Evolutionary conservation across 2,113 vertebrate genomes (phyloP).

Genomic region (Fukomys damarensis): DNA sequence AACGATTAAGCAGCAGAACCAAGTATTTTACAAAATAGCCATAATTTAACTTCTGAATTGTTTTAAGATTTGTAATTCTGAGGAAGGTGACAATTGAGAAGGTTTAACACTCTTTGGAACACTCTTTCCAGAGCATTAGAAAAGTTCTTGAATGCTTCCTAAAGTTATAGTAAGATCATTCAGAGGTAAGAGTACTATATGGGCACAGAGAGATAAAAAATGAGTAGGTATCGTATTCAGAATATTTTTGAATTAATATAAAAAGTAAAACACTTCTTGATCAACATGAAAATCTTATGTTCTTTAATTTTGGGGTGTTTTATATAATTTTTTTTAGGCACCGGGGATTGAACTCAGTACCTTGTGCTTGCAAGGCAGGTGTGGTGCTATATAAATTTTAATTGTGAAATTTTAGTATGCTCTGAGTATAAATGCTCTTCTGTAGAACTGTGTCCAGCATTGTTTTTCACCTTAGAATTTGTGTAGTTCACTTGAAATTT

Average conservation of each 20-base stretch:
- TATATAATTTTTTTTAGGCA: background rate
- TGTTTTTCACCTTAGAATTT: conserved; percentile 7
- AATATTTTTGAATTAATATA: conserved; percentile 20
- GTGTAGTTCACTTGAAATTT: background rate
- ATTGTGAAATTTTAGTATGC: background rate
- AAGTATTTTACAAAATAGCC: background rate
- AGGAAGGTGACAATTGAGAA: conserved; percentile 13
- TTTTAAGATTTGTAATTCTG: background rate
- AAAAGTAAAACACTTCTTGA: conserved; percentile 12
- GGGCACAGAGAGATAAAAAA: background rate
- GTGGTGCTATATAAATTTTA: background rate
- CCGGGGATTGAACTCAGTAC: too few relatives aligned
- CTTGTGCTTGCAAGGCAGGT: too few relatives aligned
- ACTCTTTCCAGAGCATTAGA: conserved; percentile 30
- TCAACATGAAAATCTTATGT: background rate
- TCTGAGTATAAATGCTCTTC: background rate
- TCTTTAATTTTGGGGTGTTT: background rate
- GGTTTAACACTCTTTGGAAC: background rate
- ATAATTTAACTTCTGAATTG: background rate
- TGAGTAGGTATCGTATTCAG: background rate
- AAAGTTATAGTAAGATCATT: background rate
- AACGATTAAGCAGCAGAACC: background rate
- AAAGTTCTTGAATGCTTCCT: background rate
- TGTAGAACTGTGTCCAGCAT: background rate
- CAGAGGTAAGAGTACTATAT: background rate